Evolutionary conservation across 1,140 invertebrate genomes (phyloP).

Genomic region (Calosoma granatense): DNA sequence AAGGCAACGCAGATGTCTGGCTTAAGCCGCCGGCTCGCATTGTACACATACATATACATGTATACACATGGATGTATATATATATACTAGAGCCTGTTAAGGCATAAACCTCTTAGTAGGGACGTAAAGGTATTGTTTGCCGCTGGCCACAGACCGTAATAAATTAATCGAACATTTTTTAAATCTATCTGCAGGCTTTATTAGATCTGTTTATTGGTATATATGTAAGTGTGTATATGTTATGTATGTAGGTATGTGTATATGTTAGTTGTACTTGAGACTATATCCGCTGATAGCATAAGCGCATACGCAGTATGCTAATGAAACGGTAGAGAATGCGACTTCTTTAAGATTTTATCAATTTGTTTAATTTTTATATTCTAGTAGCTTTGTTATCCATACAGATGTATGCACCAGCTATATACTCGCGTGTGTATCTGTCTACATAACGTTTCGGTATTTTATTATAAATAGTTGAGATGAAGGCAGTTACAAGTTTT

Average conservation of each 20-base stretch:
- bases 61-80: background rate
- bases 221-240: background rate
- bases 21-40: background rate
- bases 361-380: conserved; percentile 4
- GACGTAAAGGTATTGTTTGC: background rate
- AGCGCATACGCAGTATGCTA: conserved; percentile 1
- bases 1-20: background rate
- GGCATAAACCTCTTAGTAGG: background rate
- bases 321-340: conserved; percentile 1
- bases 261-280: background rate
- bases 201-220: background rate
- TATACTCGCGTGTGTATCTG: no score
- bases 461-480: no score
- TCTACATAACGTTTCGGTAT: no score
- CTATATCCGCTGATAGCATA: conserved; percentile 1
- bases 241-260: background rate
- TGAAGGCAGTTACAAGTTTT: no score
- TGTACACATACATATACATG: background rate
- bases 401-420: no score
- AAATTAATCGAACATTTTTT: conserved; percentile 7
- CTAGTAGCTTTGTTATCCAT: no score
- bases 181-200: conserved; percentile 8
- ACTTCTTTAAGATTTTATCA: conserved; percentile 1
- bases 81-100: no score
- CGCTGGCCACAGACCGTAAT: background rate